Evolutionary conservation across 2,797 vertebrate genomes (phyloP), one percentile per base, ranked within the genome.

Genomic region (Spatula clypeata): DNA sequence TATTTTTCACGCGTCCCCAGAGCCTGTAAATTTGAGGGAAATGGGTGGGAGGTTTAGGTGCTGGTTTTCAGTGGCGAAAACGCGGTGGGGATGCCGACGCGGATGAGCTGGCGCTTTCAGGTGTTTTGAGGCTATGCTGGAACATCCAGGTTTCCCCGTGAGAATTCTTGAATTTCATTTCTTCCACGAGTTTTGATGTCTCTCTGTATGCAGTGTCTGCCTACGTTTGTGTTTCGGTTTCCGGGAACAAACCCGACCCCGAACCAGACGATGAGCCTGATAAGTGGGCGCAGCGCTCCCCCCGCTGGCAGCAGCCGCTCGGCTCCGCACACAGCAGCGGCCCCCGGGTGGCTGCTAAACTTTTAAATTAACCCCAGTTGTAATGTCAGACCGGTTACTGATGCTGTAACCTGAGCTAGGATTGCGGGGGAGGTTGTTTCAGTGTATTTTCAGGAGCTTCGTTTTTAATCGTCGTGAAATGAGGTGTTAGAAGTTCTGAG

Each of bases 71-170:
- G 34, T 9, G 9, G 62, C 23, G 2, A 26, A 2, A 42, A 1
- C 1, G 70, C 9, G 9, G 1, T 7, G 60, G 20, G 11, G 1
- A 2, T 5, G 27, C 13, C 12, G 2, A 5, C 26, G 3, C 34
- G 71, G 9, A 2, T 8, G 1, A 4, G 1, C 49, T 4, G 40
- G 10, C 13, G 3, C 27, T 6, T 36, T 51, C 67, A 6, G 47
- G 55, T 4, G 1, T 13, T 0, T 24, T 42, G 42, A 16, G 19
- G 8, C 31, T 0, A 0, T 14, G 58, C 40, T 8, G 54, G 13
- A 53, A 6, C 51, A 66, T 11, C 31, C 40, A 27, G 11, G 31
- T 12, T 32, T 26, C 16, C 12, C 3, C 7, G 2, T 23, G 5
- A 2, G 11, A 2, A 4, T 10, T 60, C 14, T 4, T 10, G 53